A percentile compares a stretch with the other conserved stretches of the same genome.
Conservation (phyloP, 2,888 invertebrate genomes). For the Temnothorax unifasciatus region DNA sequence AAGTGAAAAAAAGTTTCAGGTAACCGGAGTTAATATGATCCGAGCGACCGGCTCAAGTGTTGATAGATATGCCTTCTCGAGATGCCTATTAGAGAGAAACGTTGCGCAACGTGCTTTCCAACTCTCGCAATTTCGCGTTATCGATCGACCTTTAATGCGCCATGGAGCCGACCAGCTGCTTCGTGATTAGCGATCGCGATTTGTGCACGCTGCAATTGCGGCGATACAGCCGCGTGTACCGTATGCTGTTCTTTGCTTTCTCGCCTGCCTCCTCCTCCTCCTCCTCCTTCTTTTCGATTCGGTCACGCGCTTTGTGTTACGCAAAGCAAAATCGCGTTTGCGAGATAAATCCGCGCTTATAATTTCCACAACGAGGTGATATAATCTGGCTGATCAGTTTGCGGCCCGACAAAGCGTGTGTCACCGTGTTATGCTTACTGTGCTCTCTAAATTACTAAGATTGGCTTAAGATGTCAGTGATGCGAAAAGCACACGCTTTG, state of each 20-base stretch:
- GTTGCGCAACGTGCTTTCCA: slow-evolving; percentile 63
- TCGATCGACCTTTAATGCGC: slow-evolving; percentile 63
- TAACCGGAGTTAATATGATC: neutral
- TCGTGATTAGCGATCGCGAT: slow-evolving; percentile 66
- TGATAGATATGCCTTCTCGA: slow-evolving; percentile 32
- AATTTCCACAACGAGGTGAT: slow-evolving; percentile 48
- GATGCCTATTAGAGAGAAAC: slow-evolving; percentile 28
- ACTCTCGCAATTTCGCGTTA: slow-evolving; percentile 62
- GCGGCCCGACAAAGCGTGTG: neutral
- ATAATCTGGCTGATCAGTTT: slow-evolving; percentile 10
- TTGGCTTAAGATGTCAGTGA: neutral
- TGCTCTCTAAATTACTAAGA: slow-evolving; percentile 11
- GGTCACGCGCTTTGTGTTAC: slow-evolving; percentile 44
- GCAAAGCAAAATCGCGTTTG: slow-evolving; percentile 37
- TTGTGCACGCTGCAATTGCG: slow-evolving; percentile 57
- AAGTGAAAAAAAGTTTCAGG: neutral
- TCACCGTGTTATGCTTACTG: slow-evolving; percentile 9
- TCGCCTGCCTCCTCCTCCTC: slow-evolving; percentile 22
- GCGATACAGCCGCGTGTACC: slow-evolving; percentile 51
- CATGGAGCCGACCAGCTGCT: slow-evolving; percentile 59
- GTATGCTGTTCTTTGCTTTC: slow-evolving; percentile 65
- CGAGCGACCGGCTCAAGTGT: slow-evolving; percentile 8
- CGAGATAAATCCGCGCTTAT: slow-evolving; percentile 31
- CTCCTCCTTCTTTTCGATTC: neutral
- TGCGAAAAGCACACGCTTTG: neutral